Evolutionary conservation across 2,113 vertebrate species (phyloP).

Genomic region (Rhea americana): DNA sequence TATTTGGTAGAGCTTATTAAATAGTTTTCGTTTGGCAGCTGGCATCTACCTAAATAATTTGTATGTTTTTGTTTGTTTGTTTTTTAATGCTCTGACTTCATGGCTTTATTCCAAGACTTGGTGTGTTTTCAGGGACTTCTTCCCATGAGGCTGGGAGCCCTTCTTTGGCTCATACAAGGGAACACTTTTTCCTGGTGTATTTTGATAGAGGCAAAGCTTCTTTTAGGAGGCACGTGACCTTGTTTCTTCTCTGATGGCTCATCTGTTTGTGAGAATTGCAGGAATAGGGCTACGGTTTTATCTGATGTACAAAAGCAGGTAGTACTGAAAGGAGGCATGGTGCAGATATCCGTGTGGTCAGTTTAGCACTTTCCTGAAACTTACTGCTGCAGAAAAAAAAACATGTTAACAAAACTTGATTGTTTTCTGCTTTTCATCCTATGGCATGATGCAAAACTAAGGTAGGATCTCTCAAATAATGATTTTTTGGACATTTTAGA

Average conservation of each 20-base stretch:
- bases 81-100: background rate
- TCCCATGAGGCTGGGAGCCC: background rate
- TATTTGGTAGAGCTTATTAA: background rate
- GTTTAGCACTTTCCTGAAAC: background rate
- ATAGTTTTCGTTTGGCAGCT: background rate
- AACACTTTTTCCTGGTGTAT: background rate
- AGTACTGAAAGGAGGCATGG: background rate
- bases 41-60: background rate
- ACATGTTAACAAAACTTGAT: background rate
- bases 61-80: no score
- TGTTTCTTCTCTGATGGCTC: background rate
- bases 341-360: background rate
- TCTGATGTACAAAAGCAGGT: background rate
- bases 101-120: background rate
- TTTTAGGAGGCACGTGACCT: background rate
- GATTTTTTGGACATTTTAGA: background rate
- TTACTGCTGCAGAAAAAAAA: background rate
- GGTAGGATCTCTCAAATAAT: background rate
- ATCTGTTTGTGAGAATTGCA: background rate
- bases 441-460: background rate
- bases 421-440: slow-evolving; percentile 4
- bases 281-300: background rate
- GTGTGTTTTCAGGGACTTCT: background rate
- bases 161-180: background rate
- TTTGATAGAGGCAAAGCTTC: background rate